Evolutionary conservation across 2,113 vertebrate species (phyloP), one percentile per base, ranked within the genome.

Genomic region (Oryzias woworae): DNA sequence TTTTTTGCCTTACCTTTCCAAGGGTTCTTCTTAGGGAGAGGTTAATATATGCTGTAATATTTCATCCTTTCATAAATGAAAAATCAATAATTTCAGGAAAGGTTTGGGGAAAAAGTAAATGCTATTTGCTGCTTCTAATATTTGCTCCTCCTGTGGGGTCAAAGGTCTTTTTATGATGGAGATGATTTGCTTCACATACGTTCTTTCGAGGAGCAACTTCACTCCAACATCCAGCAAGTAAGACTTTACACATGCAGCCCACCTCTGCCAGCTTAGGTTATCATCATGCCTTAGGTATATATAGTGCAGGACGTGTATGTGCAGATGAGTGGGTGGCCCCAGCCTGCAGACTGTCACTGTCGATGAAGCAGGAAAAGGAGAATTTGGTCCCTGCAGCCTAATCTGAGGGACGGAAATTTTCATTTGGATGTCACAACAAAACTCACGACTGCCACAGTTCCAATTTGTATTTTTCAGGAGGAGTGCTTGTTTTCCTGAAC

Each of bases 211-310:
- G 2, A 41, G 7, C 26, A 16, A 26, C 8, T 26, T 1, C 22
- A 28, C 17, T 28, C 49, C 45, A 23, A 52, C 64, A 64, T 54
- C 46, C 48, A 48, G 60, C 16, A 0, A 77, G 23, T 51, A 58
- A 15, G 61, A 62, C 58, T 58, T 58, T 15, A 14, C 18, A 59
- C 45, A 73, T 51, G 58, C 61, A 51, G 71, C 69, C 69, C 62
- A 50, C 5, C 43, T 72, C 66, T 78, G 73, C 81, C 72, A 74
- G 71, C 28, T 24, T 16, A 22, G 36, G 53, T 80, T 76, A 73
- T 58, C 50, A 51, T 61, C 47, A 51, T 58, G 36, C 63, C 41
- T 46, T 65, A 23, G 63, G 71, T 74, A 71, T 52, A 66, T 66
- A 62, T 58, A 62, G 73, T 53, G 31, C 14, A 14, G n/a, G n/a